These are phyloP conservation scores for Eucera pruinosa DNA, from an alignment of 2,888 invertebrate genomes.

Conservation along the genomic window DNA sequence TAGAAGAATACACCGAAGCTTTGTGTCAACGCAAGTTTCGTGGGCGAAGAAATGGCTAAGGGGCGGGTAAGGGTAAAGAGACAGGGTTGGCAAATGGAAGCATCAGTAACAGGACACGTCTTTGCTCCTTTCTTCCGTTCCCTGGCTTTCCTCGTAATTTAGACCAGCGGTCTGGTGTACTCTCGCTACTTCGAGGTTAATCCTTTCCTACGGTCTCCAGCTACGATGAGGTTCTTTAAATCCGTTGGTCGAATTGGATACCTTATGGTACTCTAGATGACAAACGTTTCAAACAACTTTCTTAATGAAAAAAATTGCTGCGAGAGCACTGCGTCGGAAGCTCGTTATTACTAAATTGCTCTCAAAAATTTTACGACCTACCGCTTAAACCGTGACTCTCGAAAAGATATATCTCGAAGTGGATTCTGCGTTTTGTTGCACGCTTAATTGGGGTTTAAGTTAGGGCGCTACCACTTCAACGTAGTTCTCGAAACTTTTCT, in stretches of 20 bases:
- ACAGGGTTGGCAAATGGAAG: constrained; percentile 49
- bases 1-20: background rate
- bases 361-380: background rate
- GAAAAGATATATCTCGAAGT: background rate
- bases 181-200: constrained; percentile 19
- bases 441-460: no score
- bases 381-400: background rate
- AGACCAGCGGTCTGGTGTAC: constrained; percentile 28
- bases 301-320: background rate
- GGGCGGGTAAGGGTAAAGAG: constrained; percentile 51
- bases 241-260: constrained; percentile 14
- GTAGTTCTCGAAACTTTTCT: background rate
- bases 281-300: background rate
- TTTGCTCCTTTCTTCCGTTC: constrained; percentile 36
- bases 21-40: constrained; percentile 30
- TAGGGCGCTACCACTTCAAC: background rate
- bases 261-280: background rate
- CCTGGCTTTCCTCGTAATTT: constrained; percentile 41
- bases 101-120: constrained; percentile 44
- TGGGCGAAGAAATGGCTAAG: constrained; percentile 33
- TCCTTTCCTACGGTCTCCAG: constrained; percentile 14
- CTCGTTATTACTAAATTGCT: background rate
- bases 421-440: background rate
- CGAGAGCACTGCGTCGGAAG: background rate
- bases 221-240: constrained; percentile 10